Percentiles rank a stretch among this genome's conserved stretches.
Evolutionary conservation across 2,113 vertebrate species (phyloP).

Genomic region (crab-eating macaque (Macaca fascicularis)): T2T-MFA8v1.1 NC_088384.1:99742501-99743000

Average conservation of each 20-base stretch:
- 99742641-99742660: neutral
- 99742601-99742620: neutral
- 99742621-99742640: neutral
- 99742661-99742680: neutral
- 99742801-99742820: neutral
- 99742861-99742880: neutral
- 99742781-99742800: neutral
- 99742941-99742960: no score
- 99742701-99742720: neutral
- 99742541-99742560: no score
- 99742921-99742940: neutral
- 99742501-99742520: no score
- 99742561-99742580: neutral
- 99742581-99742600: neutral
- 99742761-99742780: neutral
- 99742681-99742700: neutral
- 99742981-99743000: no score
- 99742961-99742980: no score
- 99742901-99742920: constrained; percentile 13
- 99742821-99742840: neutral
- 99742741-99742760: neutral
- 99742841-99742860: neutral
- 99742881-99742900: neutral
- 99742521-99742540: no score
- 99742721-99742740: neutral